A percentile compares a stretch with the other conserved stretches of the same genome.
Evolutionary conservation across 2,797 vertebrate species (phyloP).

Genomic region (Tokudaia tokunoshimensis): DNA sequence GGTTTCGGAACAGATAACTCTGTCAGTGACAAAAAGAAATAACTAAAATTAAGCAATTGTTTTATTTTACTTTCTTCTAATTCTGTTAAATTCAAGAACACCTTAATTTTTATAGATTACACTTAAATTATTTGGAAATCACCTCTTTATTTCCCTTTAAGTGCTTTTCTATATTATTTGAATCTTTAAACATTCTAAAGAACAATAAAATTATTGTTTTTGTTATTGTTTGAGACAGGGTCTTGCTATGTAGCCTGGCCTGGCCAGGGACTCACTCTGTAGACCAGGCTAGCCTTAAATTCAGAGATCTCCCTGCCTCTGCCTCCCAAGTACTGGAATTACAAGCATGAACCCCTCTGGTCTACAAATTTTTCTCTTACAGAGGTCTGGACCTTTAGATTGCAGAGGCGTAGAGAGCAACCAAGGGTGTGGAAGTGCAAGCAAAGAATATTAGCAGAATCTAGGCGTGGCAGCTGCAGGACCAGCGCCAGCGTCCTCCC

Average conservation of each 20-base stretch:
- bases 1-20: background rate
- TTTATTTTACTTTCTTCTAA: slow-evolving; percentile 44
- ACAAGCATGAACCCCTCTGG: background rate
- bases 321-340: background rate
- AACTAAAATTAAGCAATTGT: slow-evolving; percentile 39
- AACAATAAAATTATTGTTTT: background rate
- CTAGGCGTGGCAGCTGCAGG: background rate
- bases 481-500: background rate
- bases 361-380: background rate
- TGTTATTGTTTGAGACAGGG: background rate
- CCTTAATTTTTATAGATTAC: background rate
- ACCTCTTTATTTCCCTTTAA: background rate
- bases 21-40: slow-evolving; percentile 35
- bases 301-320: background rate
- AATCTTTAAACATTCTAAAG: background rate
- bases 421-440: background rate
- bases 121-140: background rate
- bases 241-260: background rate
- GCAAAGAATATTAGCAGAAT: background rate
- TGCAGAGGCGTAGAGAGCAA: background rate
- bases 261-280: background rate
- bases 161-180: background rate
- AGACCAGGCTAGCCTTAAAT: background rate
- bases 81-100: slow-evolving; percentile 46
- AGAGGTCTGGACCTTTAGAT: background rate